Base-by-base conservation (phyloP, 2,888 invertebrate genomes). In the Tenthredo notha region DNA sequence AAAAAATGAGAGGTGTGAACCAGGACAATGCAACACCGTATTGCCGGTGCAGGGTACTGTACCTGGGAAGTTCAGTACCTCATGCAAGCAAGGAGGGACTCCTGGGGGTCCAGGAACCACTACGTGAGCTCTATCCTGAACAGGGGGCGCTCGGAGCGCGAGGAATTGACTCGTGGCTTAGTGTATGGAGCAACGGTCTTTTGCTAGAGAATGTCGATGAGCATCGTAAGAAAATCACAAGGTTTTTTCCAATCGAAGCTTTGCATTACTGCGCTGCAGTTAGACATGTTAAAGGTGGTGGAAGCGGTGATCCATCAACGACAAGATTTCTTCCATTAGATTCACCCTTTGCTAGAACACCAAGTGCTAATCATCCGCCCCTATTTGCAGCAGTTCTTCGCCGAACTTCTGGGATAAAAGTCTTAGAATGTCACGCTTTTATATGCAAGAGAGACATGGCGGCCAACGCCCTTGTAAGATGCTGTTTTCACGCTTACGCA, bases 351-450 rank as follows among this genome's bases (percentile, higher is more conserved):
- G 98, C 98, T 10, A 96, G 98, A 85, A 96, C 98, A 88, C 98
- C 98, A 33, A 97, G 98, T 88, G 97, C 98, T 85, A 96, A 97
- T 88, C 99, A 99, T 93, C 99, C 99, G 85, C 99, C 99, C 43
- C 95, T 99, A 87, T 98, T 99, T 94, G 99, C 99, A 67, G 99
- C 99, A 90, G 99, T 99, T 87, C 95, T 99, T 89, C 96, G 99
- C 78, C 96, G 99, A 88, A 99, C 99, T 75, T 97, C 98, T 80
- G 99, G 99, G 84, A 99, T 99, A 90, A 99, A 99, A 94, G 99
- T 99, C 85, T 95, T 99, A 87, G 99, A 99, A 94, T 99, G 99
- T 94, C 99, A 99, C 94, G 98, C 99, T 87, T 99, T 99, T 94
- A 98, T 99, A 91, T 98, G 99, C 94, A 98, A 98, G 90, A 96